Base-by-base conservation (phyloP, 1,140 invertebrate genomes). In the Gonioctena quinquepunctata region DNA sequence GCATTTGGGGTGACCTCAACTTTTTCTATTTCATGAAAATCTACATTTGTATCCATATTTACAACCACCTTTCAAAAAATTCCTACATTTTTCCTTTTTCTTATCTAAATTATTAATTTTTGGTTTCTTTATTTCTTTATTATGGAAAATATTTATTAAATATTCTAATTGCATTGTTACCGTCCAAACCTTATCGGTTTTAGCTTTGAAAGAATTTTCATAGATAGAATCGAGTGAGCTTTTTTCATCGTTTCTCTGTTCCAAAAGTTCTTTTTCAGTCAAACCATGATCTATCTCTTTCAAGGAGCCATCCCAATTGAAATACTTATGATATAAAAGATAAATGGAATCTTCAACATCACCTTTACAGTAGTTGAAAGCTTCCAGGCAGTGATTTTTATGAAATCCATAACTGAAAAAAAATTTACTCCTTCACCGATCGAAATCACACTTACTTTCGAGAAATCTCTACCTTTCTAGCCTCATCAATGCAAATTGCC, bases 211-310 rank as follows among this genome's bases (percentile, higher is more conserved):
- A 22, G 83, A 84, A 61, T 85, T 82, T 63, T 90, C 91, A 80
- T 92, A 93, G 69, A 93, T 93, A 42, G 91, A 92, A 80, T 91
- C 86, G 27, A 93, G 80, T 1, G 90, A 90, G 73, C 87, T 87
- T 81, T 89, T 90, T 81, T 93, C 92, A 66, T 93, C 91, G 5
- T 77, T 80, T 71, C 87, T 87, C 83, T 88, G 88, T 77, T 90
- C 88, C 18, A 88, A 65, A 33, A 92, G 76, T 74, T 91, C 89
- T 7, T 83, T 71, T 66, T 79, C 74, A 25, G 84, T 79, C 3
- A 86, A 80, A 71, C 87, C 75, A 71, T 78, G 81, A 64, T 82
- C 69, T 16, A 69, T 50, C 68, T 72, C 49, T 64, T 72, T 78
- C 59, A 69, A 68, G 13, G 69, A 74, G 19, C 79, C 80, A 80